Evolutionary conservation across 2,797 vertebrate genomes (phyloP).

Genomic region (Pangasius mekongensis): DNA sequence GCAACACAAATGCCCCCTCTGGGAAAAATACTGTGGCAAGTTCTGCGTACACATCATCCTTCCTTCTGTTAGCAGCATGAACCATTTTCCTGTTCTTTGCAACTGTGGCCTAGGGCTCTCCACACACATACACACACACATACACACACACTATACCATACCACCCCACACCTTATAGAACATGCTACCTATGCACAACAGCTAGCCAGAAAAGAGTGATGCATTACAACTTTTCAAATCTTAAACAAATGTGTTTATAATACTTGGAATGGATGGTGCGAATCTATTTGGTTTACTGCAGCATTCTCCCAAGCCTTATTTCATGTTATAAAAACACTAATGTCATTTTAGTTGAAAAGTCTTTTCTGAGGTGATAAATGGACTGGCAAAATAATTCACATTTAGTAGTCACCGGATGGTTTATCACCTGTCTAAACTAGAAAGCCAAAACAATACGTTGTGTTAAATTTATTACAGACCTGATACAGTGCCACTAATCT

Average conservation of each 20-base stretch:
- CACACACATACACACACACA: slow-evolving; percentile 1
- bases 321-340: slow-evolving; percentile 44
- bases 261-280: slow-evolving; percentile 11
- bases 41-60: slow-evolving; percentile 56
- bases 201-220: not conserved
- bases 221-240: not conserved
- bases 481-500: slow-evolving; percentile 30
- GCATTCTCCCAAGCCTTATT: slow-evolving; percentile 33
- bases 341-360: slow-evolving; percentile 42
- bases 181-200: not conserved
- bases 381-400: slow-evolving; percentile 46
- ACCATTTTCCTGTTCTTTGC: slow-evolving; percentile 40
- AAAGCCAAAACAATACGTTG: slow-evolving; percentile 49
- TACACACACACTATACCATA: slow-evolving; percentile 8
- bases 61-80: slow-evolving; percentile 56
- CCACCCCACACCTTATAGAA: not conserved
- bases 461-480: slow-evolving; percentile 40
- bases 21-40: slow-evolving; percentile 52
- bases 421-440: slow-evolving; percentile 46
- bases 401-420: slow-evolving; percentile 32
- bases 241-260: slow-evolving; percentile 11
- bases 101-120: slow-evolving; percentile 1
- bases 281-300: slow-evolving; percentile 23
- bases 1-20: slow-evolving; percentile 46
- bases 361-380: slow-evolving; percentile 43